Percentiles rank a stretch among this genome's conserved stretches.
Conservation (phyloP, 2,888 invertebrate species). For the Drosophila ezoana region DNA sequence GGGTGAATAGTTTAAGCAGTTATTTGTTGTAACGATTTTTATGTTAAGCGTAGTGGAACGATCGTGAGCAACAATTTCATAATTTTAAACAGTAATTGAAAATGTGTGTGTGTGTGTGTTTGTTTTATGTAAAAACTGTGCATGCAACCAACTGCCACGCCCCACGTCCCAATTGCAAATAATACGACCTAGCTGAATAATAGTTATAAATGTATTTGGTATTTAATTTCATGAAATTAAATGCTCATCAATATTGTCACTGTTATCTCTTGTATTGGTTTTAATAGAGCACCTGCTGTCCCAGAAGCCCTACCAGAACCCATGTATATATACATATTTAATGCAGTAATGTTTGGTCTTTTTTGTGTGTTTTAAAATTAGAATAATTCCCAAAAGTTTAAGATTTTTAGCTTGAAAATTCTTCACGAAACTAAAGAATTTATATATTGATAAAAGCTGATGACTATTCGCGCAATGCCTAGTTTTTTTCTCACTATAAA, state of each 20-base stretch:
- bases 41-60: conserved; percentile 21
- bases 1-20: conserved; percentile 11
- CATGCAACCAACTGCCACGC: conserved; percentile 51
- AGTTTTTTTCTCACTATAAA: no score
- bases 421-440: no score
- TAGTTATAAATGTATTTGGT: conserved; percentile 43
- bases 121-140: conserved; percentile 37
- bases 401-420: no score
- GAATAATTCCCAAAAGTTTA: no score
- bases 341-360: conserved; percentile 29
- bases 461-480: no score
- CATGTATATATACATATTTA: conserved; percentile 25
- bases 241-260: conserved; percentile 21
- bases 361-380: conserved; percentile 24
- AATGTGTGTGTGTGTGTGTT: conserved; percentile 34
- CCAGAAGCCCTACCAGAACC: conserved; percentile 11
- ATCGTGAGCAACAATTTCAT: conserved; percentile 19
- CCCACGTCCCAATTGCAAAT: conserved; percentile 29
- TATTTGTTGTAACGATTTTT: conserved; percentile 20
- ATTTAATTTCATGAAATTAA: conserved; percentile 20
- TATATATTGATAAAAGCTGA: no score
- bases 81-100: conserved; percentile 17
- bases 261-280: conserved; percentile 28
- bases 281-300: conserved; percentile 39
- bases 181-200: conserved; percentile 23